Base-by-base conservation (phyloP, 2,113 vertebrate genomes). In the Campylorhamphus procurvoides region DNA sequence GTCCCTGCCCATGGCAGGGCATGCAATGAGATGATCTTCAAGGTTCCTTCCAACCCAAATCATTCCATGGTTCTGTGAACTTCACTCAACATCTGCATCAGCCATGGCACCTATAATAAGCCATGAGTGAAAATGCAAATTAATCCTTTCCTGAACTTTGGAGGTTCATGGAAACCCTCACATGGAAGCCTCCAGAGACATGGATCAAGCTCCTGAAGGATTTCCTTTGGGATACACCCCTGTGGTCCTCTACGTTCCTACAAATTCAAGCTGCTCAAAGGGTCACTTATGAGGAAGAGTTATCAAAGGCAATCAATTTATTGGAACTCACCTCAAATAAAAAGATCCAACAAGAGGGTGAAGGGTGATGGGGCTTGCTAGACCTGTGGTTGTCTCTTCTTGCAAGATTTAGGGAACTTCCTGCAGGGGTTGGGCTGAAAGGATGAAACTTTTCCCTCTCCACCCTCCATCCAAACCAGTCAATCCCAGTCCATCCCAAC, bases 21-120 rank as follows among this genome's bases (percentile, higher is more conserved):
- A 10, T 75, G 29, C 2, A 3, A 4, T 12, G 22, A 18, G 59
- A 1, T 1, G 33, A 6, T 20, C 0, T 63, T 12, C 42, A 0
- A 3, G 12, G 14, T 50, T 5, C 15, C 10, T 63, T 6, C 44
- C 66, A 8, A 8, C 59, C 14, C 59, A 58, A 29, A 1, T 18
- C 60, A 59, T 46, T 67, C 52, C 37, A 12, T 1, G 25, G 16
- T 12, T 56, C 72, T 49, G 12, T 22, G 33, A 39, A 9, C 3
- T 74, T 66, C 39, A 29, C 10, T 62, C 68, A 66, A 2, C 50
- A 33, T 46, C 71, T 58, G 5, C 33, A 29, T 52, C 64, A 73
- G 33, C 46, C 27, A 18, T 6, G 5, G 71, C 29, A 6, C 18
- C 44, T 44, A 1, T 12, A 39, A 55, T 11, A 44, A 52, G 4